Evolutionary conservation across 2,888 invertebrate species (phyloP), one percentile per base, ranked within the genome.

Genomic region (Euphydryas editha): DNA sequence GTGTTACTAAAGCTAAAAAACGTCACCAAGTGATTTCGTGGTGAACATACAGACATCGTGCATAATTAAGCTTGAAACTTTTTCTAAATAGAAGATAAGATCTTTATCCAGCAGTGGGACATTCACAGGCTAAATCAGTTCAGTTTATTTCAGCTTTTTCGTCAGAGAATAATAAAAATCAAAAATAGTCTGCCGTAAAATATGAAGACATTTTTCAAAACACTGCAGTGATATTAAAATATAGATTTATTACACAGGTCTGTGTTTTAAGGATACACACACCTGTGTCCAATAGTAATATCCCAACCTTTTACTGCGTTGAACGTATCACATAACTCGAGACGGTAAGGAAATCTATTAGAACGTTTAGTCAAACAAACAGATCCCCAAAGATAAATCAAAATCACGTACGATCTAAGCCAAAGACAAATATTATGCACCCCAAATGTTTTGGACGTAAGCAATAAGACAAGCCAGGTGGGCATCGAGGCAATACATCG

Each of bases 381-480:
- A 59, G 56, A 68, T 71, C 67, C 69, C 47, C 57, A 17, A 61
- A 62, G 62, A 70, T 71, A 73, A 68, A 75, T 72, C 68, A 62
- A 69, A 69, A 70, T 73, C 72, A 75, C 74, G 73, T 73, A 69
- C 68, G 70, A 54, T 54, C 54, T 73, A 73, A 74, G 74, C 65
- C 68, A 65, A 73, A 75, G 73, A 72, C 70, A 74, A 74, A 73
- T 72, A 73, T 74, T 74, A 76, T 75, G 73, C 75, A 76, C 74
- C 76, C 74, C 72, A 62, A 72, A 70, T 63, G 69, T 73, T 71
- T 73, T 72, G 62, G 61, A 67, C 69, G 70, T 67, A 67, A 61
- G 73, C 70, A 74, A 75, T 79, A 80, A 81, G 80, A 61, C 79
- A 78, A 75, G 76, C 80, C 88, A 89, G 90, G 90, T 90, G 90